Evolutionary conservation across 2,113 vertebrate genomes (phyloP), one percentile per base, ranked within the genome.

Genomic region (Oryzias celebensis): DNA sequence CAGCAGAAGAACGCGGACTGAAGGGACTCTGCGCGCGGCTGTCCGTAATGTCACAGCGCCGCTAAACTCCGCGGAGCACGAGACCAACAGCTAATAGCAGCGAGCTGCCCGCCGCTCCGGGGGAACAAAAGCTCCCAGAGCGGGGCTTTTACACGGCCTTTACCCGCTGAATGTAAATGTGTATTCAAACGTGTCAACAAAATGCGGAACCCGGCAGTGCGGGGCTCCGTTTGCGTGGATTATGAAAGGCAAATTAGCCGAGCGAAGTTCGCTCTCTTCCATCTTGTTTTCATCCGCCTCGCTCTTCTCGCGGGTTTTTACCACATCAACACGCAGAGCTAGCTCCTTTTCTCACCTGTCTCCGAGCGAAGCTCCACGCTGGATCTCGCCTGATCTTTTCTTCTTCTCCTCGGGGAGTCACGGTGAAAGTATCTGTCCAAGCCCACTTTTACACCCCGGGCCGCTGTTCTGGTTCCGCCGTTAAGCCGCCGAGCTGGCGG

Each of bases 251-350:
- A 81, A 73, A 71, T 63, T 14, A 69, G 77, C 83, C 72, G 72
- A 63, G 69, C 52, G 36, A 88, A 87, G 77, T 88, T 85, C 77
- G 65, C 50, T 59, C 79, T 81, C 85, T 85, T 83, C 85, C 85
- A 86, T 87, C 85, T 89, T 89, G 84, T 87, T 87, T 89, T 85
- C 85, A 85, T 90, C 80, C 79, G 76, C 78, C 73, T 84, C 59
- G 82, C 82, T 87, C 85, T 85, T 89, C 83, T 85, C 87, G 85
- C 88, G 85, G 36, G 82, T 76, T 87, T 86, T 90, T 86, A 81
- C 64, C 47, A 57, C 70, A 83, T 83, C 78, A 80, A 82, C 84
- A 81, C 68, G 62, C 54, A 81, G 58, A 10, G 58, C 67, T 85
- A 81, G 75, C 74, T 51, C 23, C 74, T 64, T 62, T 68, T 70